These are phyloP conservation scores for Hydropsyche betteni DNA, from an alignment of 2,888 invertebrate genomes.

Conservation along the genomic window DNA sequence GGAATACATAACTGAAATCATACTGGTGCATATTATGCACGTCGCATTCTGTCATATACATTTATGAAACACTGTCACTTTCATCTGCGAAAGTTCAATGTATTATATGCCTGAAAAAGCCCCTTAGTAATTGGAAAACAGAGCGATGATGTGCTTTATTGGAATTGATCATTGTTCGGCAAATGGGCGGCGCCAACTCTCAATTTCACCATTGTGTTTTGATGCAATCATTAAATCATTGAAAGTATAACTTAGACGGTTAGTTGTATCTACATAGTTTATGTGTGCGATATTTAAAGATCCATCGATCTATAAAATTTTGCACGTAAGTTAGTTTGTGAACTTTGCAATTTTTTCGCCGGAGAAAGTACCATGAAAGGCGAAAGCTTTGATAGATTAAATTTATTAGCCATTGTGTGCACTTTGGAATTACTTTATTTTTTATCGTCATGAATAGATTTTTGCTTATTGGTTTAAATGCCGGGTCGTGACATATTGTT, in stretches of 20 bases:
- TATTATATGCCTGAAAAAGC: neutral
- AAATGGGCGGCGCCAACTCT: constrained; percentile 10
- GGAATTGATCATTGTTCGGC: constrained; percentile 20
- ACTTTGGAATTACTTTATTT: no score
- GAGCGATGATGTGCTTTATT: constrained; percentile 12
- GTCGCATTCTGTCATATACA: neutral
- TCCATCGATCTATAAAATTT: no score
- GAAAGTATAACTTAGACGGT: neutral
- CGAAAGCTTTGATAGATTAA: neutral
- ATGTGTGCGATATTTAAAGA: no score
- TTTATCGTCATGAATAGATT: no score
- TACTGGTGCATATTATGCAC: neutral
- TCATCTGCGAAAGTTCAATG: neutral
- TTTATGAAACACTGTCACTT: neutral
- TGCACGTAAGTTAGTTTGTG: neutral
- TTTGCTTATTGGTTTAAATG: no score
- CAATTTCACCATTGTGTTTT: constrained; percentile 28
- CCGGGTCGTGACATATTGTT: no score
- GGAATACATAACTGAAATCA: neutral
- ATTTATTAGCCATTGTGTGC: constrained; percentile 12
- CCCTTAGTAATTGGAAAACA: neutral
- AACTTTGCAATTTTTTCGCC: neutral
- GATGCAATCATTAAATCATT: constrained; percentile 19
- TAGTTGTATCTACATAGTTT: neutral
- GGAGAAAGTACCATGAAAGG: neutral